Evolutionary conservation across 2,797 vertebrate species (phyloP), one percentile per base, ranked within the genome.

Genomic region (Galaxias olidus): DNA sequence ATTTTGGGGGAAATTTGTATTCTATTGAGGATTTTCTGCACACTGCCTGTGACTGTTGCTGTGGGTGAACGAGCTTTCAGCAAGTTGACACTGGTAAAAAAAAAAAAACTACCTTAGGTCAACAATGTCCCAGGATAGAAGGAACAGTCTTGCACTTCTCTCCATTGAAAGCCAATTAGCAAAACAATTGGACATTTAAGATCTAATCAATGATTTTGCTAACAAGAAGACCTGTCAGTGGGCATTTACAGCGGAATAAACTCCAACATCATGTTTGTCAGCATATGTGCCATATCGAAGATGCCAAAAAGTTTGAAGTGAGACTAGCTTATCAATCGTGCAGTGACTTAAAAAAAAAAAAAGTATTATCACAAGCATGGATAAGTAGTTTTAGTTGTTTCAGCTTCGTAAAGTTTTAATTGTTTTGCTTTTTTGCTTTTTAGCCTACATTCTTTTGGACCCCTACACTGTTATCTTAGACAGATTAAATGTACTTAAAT

Each of bases 21-120:
- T 60, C 59, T 50, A 43, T 19, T 77, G 10, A 57, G 57, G 14
- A 71, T 77, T n/a, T 74, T 73, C 59, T 77, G 61, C 41, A 73
- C 55, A 15, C 54, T 70, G 8, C 63, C 63, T 47, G 74, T 67
- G 2, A 73, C 55, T 47, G 66, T 70, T 67, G 60, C 71, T 13
- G 9, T 54, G 49, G 54, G 59, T 58, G 69, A 72, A 40, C 19
- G 41, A 14, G 55, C 41, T 50, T 70, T 67, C 41, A 75, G 65
- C 13, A 67, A 71, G 48, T 7, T 71, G 8, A 73, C 61, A 15
- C 20, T 65, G 45, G 46, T 61, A n/a, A n/a, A n/a, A n/a, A n/a
- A n/a, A n/a, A n/a, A 63, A 63, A 55, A 63, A 49, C 59, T 60
- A 59, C 47, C 41, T 63, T 17, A 58, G 53, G n/a, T 59, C 55